Base-by-base conservation (phyloP, 2,888 invertebrate species). In the Limulus polyphemus region DNA sequence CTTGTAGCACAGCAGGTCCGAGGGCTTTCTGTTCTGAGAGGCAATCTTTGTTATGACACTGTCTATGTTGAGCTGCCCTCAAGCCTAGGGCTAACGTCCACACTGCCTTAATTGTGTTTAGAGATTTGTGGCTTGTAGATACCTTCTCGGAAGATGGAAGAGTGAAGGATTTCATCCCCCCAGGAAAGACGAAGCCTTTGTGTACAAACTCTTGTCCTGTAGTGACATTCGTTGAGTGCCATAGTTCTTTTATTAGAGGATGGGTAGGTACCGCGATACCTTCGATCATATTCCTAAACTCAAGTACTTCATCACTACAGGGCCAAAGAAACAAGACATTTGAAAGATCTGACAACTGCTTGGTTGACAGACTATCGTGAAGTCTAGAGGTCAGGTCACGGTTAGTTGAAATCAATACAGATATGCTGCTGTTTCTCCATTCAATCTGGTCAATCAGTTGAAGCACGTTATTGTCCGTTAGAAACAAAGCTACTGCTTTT, bases 71-170 rank as follows among this genome's bases (percentile, higher is more conserved):
- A 11, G 62, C 66, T 0, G 56, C 54, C 17, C 51, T 57, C 49
- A 64, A 47, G 5, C 66, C 65, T 16, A 63, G 57, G 1, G 65
- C 61, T 46, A 68, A 58, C 1, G 67, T 56, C 65, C 68, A 66
- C 4, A 69, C 64, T 11, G 68, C 68, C 50, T 64, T 63, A 1
- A 66, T 61, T 47, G 62, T 65, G 0, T 62, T 48, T 12, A 66
- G 59, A 0, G 67, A 64, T 14, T 64, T 62, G 12, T 52, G 5
- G n/a, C 5, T 49, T 49, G 32, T 32, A 32, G 32, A 32, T 32
- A 32, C 32, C 32, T 32, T 32, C 32, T 7, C 7, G 32, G 32
- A 32, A 7, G 3, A 32, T 32, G 32, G 32, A 5, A 32, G 32
- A 32, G 32, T 32, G 7, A 32, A 32, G 32, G 32, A 32, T 32